Evolutionary conservation across 2,888 invertebrate genomes (phyloP).

Genomic region (Blastobasis lacticolella): DNA sequence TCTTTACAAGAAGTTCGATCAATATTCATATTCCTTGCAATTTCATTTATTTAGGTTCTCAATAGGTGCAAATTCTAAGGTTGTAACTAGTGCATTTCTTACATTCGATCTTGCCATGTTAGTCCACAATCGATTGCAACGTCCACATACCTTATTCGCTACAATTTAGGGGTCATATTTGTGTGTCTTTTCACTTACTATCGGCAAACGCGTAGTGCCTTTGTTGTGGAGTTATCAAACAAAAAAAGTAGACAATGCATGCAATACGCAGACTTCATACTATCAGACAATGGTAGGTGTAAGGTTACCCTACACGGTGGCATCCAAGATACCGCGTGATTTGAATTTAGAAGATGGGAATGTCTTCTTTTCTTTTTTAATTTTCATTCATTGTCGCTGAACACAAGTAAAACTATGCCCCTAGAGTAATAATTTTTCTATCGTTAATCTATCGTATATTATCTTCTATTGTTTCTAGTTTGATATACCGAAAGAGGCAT

Average conservation of each 20-base stretch:
- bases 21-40: too few species aligned
- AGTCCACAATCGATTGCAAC: neutral
- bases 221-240: conserved; percentile 37
- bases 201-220: neutral
- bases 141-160: neutral
- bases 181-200: neutral
- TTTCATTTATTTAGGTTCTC: neutral
- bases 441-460: too few species aligned
- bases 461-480: too few species aligned
- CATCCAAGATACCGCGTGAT: too few species aligned
- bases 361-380: too few species aligned
- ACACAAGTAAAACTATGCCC: neutral
- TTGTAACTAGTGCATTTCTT: conserved; percentile 24
- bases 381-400: neutral
- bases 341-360: too few species aligned
- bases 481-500: too few species aligned
- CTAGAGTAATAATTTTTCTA: too few species aligned
- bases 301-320: conserved; percentile 13
- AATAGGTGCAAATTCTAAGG: conserved; percentile 8
- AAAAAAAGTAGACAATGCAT: conserved; percentile 43
- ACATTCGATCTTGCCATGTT: conserved; percentile 15
- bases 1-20: too few species aligned
- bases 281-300: conserved; percentile 25
- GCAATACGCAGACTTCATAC: conserved; percentile 24
- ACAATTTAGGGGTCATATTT: neutral